Conservation (phyloP, 2,888 invertebrate genomes). For the Pseudoips prasinana region DNA sequence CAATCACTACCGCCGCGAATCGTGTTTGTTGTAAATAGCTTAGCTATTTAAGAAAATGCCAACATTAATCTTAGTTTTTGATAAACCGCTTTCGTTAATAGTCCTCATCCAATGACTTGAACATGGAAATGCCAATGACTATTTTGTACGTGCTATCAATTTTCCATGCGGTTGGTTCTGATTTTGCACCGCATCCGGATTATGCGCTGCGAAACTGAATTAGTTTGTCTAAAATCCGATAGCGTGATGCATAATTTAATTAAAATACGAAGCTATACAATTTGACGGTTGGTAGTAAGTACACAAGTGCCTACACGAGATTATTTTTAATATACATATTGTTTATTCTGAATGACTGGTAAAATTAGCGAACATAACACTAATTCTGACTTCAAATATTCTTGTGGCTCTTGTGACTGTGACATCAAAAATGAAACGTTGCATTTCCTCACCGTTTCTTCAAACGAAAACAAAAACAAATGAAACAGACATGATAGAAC, state of each 20-base stretch:
- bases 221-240: slow-evolving; percentile 1
- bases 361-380: too few species aligned
- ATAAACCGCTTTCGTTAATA: slow-evolving; percentile 21
- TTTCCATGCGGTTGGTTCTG: too few species aligned
- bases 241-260: background rate
- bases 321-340: too few species aligned
- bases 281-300: background rate
- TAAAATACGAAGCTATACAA: background rate
- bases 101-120: slow-evolving; percentile 7
- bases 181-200: background rate
- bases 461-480: too few species aligned
- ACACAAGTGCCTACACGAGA: background rate
- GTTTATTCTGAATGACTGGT: too few species aligned
- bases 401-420: too few species aligned
- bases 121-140: slow-evolving; percentile 8
- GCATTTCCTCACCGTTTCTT: too few species aligned
- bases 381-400: too few species aligned
- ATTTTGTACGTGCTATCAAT: too few species aligned
- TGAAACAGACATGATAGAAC: too few species aligned
- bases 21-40: slow-evolving; percentile 41
- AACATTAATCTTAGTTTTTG: slow-evolving; percentile 33
- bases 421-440: too few species aligned
- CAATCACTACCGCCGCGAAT: slow-evolving; percentile 49
- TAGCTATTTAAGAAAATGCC: slow-evolving; percentile 29
- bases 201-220: background rate